These are phyloP conservation scores for Phengaris alcon DNA, from an alignment of 2,888 invertebrate genomes.

Conservation along the genomic window DNA sequence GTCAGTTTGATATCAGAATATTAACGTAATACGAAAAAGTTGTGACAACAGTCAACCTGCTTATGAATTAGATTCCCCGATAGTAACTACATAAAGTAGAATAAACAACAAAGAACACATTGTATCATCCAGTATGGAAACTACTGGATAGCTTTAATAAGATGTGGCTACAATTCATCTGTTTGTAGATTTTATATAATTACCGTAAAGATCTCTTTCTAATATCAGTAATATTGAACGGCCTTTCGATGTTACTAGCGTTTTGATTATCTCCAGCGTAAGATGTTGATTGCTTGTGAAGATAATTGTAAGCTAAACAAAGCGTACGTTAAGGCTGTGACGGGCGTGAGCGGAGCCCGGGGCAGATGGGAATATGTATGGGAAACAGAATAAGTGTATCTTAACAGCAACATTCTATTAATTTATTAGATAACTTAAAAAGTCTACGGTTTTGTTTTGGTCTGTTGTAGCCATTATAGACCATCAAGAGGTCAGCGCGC, in stretches of 20 bases:
- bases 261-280: conserved; percentile 43
- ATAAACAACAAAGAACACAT: too few species aligned
- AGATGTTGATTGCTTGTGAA: conserved; percentile 62
- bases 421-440: conserved; percentile 25
- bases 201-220: neutral
- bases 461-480: neutral
- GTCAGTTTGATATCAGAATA: too few species aligned
- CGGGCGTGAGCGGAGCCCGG: conserved; percentile 52
- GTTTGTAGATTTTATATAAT: neutral
- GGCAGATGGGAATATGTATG: conserved; percentile 58
- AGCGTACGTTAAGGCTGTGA: conserved; percentile 61
- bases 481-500: neutral
- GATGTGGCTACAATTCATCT: too few species aligned
- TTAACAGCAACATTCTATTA: conserved; percentile 21
- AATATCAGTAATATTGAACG: conserved; percentile 10
- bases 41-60: too few species aligned
- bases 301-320: conserved; percentile 74
- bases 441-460: conserved; percentile 22
- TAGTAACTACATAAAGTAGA: too few species aligned
- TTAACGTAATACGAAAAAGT: too few species aligned
- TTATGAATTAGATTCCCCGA: too few species aligned
- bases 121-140: too few species aligned
- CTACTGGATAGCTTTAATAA: too few species aligned
- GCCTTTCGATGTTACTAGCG: conserved; percentile 31
- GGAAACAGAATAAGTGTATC: conserved; percentile 50